phyloP scores from a whole-genome alignment of 2,888 invertebrate genomes.

The Synanthedon tipuliformis region DNA sequence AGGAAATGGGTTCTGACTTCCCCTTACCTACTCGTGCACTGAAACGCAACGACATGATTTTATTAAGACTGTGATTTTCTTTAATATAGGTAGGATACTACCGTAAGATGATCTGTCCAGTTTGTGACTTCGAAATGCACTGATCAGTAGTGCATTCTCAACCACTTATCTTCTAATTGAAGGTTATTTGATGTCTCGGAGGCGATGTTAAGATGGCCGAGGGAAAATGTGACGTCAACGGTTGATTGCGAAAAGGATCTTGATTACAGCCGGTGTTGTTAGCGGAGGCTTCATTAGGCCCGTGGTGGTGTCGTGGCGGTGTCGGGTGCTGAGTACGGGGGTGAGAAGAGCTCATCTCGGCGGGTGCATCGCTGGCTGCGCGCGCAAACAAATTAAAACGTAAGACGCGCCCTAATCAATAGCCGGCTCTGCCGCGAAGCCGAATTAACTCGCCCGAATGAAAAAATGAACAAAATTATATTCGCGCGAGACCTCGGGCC shows the following conservation, averaged over 20 bases:
- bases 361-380: conserved; percentile 64
- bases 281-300: conserved; percentile 56
- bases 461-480: conserved; percentile 72
- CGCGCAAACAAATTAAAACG: conserved; percentile 71
- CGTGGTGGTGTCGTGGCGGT: conserved; percentile 13
- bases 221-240: conserved; percentile 37
- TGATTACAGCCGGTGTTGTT: conserved; percentile 53
- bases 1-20: no score
- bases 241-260: conserved; percentile 53
- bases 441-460: conserved; percentile 70
- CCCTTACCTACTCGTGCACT: no score
- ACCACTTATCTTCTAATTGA: no score
- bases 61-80: no score
- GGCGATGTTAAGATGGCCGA: conserved; percentile 4
- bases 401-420: conserved; percentile 72
- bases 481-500: conserved; percentile 66
- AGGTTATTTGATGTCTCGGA: no score
- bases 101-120: no score
- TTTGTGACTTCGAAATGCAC: no score
- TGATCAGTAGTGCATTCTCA: no score
- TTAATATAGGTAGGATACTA: no score
- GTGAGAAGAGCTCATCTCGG: conserved; percentile 41
- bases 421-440: conserved; percentile 66
- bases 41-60: no score
- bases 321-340: conserved; percentile 15